These are phyloP conservation scores for Lagocephalus sceleratus DNA, from an alignment of 2,797 vertebrate species.

Conservation along the genomic window DNA sequence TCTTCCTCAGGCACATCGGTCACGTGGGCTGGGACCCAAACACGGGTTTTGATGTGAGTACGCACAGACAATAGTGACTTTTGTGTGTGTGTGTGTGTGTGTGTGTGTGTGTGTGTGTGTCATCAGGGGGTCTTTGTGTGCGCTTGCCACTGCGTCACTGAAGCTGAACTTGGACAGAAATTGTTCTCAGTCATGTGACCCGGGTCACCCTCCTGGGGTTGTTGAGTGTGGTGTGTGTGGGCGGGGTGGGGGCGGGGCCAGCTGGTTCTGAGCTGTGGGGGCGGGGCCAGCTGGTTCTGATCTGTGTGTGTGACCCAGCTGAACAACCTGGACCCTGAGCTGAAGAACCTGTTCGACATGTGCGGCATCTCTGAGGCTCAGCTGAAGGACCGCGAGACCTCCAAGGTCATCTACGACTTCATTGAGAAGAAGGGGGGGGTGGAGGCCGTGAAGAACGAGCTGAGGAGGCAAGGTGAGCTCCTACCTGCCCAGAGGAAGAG, in stretches of 20 bases:
- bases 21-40: constrained; percentile 99
- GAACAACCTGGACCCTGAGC: constrained; percentile 95
- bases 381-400: constrained; percentile 96
- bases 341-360: constrained; percentile 96
- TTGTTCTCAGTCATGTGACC: no score
- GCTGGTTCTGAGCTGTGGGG: neutral
- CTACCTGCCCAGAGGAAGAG: no score
- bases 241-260: no score
- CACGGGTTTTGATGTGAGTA: constrained; percentile 98
- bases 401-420: constrained; percentile 98
- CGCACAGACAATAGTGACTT: constrained; percentile 10
- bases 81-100: no score
- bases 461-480: constrained; percentile 91
- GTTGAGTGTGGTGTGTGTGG: no score
- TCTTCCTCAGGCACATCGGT: constrained; percentile 87
- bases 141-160: constrained; percentile 25
- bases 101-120: no score
- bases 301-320: constrained; percentile 70
- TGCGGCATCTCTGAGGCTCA: constrained; percentile 98
- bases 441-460: constrained; percentile 95
- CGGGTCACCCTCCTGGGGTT: no score
- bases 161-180: constrained; percentile 1
- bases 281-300: neutral
- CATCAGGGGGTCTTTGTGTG: constrained; percentile 68
- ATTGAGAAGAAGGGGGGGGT: constrained; percentile 98